phyloP scores from a whole-genome alignment of 2,797 vertebrate species.

The Rhinella marina region DNA sequence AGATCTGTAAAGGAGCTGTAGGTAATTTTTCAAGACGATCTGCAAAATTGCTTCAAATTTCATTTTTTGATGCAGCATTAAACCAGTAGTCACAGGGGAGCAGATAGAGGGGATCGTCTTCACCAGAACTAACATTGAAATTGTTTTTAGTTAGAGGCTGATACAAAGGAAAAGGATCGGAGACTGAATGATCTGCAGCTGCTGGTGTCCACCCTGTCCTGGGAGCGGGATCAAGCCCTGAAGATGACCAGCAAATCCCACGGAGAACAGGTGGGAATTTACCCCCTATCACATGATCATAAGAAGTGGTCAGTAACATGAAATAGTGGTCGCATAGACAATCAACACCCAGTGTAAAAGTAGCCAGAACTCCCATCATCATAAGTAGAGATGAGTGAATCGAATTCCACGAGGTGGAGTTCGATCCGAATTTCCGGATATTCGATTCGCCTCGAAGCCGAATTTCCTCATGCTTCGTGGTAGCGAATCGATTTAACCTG shows the following conservation, averaged over 20 bases:
- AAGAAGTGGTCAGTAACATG: background rate
- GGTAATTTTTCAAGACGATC: background rate
- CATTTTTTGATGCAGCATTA: no score
- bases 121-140: background rate
- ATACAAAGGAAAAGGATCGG: conserved; percentile 75
- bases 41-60: background rate
- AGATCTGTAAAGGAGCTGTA: background rate
- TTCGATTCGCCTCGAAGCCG: no score
- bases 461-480: no score
- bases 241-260: conserved; percentile 58
- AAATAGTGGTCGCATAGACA: no score
- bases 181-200: conserved; percentile 70
- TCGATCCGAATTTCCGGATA: no score
- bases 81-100: no score
- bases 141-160: conserved; percentile 70
- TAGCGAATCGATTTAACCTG: no score
- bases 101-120: background rate
- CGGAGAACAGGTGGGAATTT: conserved; percentile 67
- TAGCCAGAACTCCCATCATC: no score
- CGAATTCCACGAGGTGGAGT: no score
- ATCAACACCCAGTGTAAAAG: no score
- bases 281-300: background rate
- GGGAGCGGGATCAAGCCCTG: conserved; percentile 75
- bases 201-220: conserved; percentile 68
- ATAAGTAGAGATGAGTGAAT: no score